These are phyloP conservation scores for Drosophila elegans DNA, from an alignment of 1,140 invertebrate genomes.

Conservation along the genomic window DNA sequence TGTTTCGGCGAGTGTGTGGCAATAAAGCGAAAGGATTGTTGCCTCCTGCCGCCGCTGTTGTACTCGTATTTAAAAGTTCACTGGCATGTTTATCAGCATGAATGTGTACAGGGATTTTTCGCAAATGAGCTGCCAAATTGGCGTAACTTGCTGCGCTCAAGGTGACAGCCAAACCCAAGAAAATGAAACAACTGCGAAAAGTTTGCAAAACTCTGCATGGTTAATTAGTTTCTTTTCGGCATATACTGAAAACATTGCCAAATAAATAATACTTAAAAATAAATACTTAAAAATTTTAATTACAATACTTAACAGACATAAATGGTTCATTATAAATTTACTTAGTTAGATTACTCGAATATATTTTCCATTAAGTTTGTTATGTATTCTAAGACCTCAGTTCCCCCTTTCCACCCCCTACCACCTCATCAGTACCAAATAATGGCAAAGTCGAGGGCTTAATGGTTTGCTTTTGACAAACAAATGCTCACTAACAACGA, in stretches of 20 bases:
- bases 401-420: neutral
- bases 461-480: constrained; percentile 61
- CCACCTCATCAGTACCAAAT: neutral
- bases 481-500: constrained; percentile 34
- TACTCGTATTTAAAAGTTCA: constrained; percentile 65
- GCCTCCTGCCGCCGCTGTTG: constrained; percentile 45
- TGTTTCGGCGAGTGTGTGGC: constrained; percentile 20
- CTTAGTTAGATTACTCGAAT: no score
- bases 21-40: constrained; percentile 53
- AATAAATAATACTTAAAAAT: no score
- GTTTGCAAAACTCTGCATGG: constrained; percentile 44
- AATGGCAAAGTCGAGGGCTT: constrained; percentile 52
- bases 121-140: constrained; percentile 77
- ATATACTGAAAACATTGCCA: no score
- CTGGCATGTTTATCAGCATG: constrained; percentile 74
- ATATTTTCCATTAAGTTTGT: neutral
- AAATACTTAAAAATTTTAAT: no score
- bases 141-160: constrained; percentile 61
- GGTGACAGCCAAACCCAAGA: constrained; percentile 14
- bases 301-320: no score
- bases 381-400: neutral
- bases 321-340: no score
- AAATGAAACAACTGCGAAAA: constrained; percentile 3
- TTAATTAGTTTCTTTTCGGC: constrained; percentile 62
- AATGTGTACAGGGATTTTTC: constrained; percentile 63